Base-by-base conservation (phyloP, 2,888 invertebrate genomes). In the Sinopyrophorus schimmeli region DNA sequence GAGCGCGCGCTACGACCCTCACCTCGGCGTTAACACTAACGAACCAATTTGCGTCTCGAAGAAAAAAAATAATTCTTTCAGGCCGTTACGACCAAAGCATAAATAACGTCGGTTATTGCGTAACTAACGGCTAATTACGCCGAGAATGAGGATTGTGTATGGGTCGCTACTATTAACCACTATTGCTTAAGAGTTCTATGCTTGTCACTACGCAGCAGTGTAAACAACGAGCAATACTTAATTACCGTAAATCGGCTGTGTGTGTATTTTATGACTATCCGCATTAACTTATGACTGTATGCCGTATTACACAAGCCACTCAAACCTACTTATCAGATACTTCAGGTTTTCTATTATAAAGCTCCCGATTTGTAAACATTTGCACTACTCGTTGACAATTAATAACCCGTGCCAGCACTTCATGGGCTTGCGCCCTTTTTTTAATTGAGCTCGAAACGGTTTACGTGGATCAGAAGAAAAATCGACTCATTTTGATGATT, bases 211-310 rank as follows among this genome's bases (percentile, higher is more conserved):
- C 31, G 40, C 30, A 44, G 44, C 18, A 41, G 53, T 48, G 53
- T 44, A 53, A 53, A 53, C 65, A 62, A 53, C 65, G 61, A 57
- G 58, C 56, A 61, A 60, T 63, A 59, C 59, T 64, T 65, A 65
- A 65, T 65, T 65, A 65, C 61, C 59, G 61, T 52, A 63, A 64
- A 64, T 63, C 61, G 65, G 61, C 59, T 63, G 59, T 59, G 55
- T 59, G 41, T 53, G 56, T 54, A 55, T 58, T 66, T 66, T 65
- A 67, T 62, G 65, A 66, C 62, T 62, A 58, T 57, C 58, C 63
- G 63, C 61, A 61, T 65, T 63, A 63, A 62, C 58, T 66, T 64
- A 66, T 64, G 65, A 65, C 63, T 58, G 55, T 54, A 65, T 57
- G 63, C 60, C 55, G 55, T 56, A 60, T 59, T 58, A 59, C 54